Evolutionary conservation across 2,797 vertebrate species (phyloP).

Genomic region (Limnodromus scolopaceus): DNA sequence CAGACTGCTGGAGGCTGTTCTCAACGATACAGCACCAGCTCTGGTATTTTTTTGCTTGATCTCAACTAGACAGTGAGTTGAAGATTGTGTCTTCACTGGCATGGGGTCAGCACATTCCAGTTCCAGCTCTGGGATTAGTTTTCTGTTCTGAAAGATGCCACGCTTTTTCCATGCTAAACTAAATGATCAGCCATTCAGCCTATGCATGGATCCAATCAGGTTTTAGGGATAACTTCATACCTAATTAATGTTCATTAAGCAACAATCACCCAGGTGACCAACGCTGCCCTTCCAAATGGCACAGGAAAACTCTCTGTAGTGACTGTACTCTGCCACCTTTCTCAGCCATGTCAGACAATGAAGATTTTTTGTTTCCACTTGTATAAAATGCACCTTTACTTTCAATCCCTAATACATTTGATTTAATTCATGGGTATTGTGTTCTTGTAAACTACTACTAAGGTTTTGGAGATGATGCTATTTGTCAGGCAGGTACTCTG

Average conservation of each 20-base stretch:
- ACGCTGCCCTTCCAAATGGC: not conserved
- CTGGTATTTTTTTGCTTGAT: not conserved
- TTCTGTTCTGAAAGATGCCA: not conserved
- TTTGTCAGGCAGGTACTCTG: not conserved
- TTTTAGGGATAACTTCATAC: not conserved
- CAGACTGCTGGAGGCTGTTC: not conserved
- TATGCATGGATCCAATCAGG: not conserved
- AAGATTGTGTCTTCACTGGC: not conserved
- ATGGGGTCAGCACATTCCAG: accelerated
- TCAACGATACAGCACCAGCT: not conserved
- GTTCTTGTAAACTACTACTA: not conserved
- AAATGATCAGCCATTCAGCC: not conserved
- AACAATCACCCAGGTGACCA: not conserved
- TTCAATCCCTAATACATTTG: not conserved
- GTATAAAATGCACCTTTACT: not conserved
- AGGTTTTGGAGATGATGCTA: not conserved
- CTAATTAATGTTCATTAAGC: not conserved
- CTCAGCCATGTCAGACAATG: not conserved
- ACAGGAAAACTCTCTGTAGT: not conserved
- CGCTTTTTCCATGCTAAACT: not conserved
- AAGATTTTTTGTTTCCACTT: not conserved
- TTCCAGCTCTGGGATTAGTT: not conserved
- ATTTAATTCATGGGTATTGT: not conserved
- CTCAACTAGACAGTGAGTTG: not conserved
- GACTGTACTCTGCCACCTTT: not conserved